Evolutionary conservation across 2,888 invertebrate genomes (phyloP).

Genomic region (Encarsia formosa): DNA sequence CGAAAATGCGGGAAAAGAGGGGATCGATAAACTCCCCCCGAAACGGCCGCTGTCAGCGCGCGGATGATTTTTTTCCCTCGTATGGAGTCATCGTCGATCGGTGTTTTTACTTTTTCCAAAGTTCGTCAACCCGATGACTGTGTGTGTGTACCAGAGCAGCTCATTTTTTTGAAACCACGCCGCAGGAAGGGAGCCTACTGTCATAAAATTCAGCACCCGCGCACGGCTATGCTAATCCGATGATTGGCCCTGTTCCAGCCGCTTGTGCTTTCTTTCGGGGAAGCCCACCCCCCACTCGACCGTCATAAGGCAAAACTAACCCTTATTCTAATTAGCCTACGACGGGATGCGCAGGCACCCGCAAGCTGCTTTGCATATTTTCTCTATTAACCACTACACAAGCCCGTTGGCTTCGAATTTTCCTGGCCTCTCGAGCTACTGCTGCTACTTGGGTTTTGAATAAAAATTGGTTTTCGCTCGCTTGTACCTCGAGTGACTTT

Average conservation of each 20-base stretch:
- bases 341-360: conserved; percentile 11
- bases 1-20: no score
- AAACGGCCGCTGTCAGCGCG: no score
- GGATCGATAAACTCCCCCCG: no score
- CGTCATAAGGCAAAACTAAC: conserved; percentile 49
- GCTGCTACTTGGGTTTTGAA: no score
- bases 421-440: no score
- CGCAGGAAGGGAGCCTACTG: no score
- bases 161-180: no score
- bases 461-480: no score
- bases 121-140: not conserved
- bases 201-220: conserved; percentile 47
- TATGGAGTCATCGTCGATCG: no score
- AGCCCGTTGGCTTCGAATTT: not conserved
- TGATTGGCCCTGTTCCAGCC: conserved; percentile 51
- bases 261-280: conserved; percentile 32
- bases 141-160: conserved; percentile 4
- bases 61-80: no score
- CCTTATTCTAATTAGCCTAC: conserved; percentile 50
- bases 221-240: conserved; percentile 53
- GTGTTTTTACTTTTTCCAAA: no score
- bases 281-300: conserved; percentile 29
- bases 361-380: conserved; percentile 47
- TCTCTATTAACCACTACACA: conserved; percentile 42
- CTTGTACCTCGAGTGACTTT: no score